Conservation (phyloP, 1,140 invertebrate species). For the Pogonomyrmex californicus region DNA sequence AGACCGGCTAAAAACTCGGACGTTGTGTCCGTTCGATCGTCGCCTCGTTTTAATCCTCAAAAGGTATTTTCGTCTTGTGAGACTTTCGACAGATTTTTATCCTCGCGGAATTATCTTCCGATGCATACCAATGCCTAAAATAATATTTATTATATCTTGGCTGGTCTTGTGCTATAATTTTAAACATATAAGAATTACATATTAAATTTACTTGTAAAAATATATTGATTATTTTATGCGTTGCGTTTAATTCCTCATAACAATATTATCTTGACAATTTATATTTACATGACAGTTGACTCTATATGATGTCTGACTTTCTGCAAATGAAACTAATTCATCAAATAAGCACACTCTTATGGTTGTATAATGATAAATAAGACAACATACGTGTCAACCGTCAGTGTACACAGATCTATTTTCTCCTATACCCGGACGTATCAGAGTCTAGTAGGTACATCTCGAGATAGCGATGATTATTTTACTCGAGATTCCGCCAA, state of each 20-base stretch:
- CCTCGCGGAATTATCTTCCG: not conserved
- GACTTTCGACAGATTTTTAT: constrained; percentile 11
- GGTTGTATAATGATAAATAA: constrained; percentile 34
- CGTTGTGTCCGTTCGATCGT: constrained; percentile 46
- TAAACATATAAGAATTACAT: not conserved
- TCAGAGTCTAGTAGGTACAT: constrained; percentile 38
- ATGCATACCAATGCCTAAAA: not conserved
- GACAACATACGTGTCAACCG: constrained; percentile 27
- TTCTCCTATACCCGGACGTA: constrained; percentile 17
- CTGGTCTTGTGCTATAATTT: not conserved
- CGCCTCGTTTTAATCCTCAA: constrained; percentile 57
- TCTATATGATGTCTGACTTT: not conserved
- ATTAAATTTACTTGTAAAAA: not conserved
- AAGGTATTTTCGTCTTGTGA: constrained; percentile 2
- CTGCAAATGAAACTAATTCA: constrained; percentile 15
- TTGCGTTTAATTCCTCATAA: not conserved
- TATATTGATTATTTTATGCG: not conserved
- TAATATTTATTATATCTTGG: not conserved
- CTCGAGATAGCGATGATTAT: constrained; percentile 53
- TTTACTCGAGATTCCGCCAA: constrained; percentile 57
- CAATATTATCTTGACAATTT: not conserved
- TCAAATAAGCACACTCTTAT: constrained; percentile 20
- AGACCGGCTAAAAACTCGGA: constrained; percentile 54
- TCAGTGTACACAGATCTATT: constrained; percentile 44
- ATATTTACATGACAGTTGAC: not conserved